These are phyloP conservation scores for Sesia bembeciformis DNA, from an alignment of 2,888 invertebrate species.

Conservation along the genomic window DNA sequence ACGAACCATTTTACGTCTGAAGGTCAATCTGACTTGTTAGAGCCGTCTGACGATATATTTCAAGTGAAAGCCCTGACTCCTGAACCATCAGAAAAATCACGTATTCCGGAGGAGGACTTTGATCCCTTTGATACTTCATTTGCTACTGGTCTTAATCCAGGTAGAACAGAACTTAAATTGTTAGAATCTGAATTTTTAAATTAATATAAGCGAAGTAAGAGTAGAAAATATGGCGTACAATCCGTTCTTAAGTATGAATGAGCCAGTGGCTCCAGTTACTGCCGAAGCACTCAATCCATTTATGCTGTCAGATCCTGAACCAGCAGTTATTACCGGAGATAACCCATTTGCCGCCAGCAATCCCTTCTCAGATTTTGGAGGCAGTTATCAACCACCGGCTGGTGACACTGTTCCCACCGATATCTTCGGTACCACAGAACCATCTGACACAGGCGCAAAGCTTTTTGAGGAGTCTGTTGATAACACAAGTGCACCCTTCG, in stretches of 20 bases:
- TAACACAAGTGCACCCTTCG: slow-evolving; percentile 18
- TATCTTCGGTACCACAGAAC: slow-evolving; percentile 53
- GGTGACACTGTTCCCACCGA: slow-evolving; percentile 56
- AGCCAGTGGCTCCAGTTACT: slow-evolving; percentile 68
- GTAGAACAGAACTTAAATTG: slow-evolving; percentile 83
- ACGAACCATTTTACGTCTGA: slow-evolving; percentile 30
- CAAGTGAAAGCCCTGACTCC: slow-evolving; percentile 84
- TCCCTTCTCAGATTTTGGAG: slow-evolving; percentile 78
- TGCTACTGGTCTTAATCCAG: slow-evolving; percentile 82
- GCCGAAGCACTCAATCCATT: slow-evolving; percentile 79
- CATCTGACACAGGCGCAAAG: slow-evolving; percentile 42
- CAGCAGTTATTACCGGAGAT: slow-evolving; percentile 45
- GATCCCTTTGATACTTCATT: slow-evolving; percentile 92
- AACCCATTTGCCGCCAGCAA: slow-evolving; percentile 85
- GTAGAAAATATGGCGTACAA: slow-evolving; percentile 78
- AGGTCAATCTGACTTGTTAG: slow-evolving; percentile 59
- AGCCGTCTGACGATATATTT: slow-evolving; percentile 72
- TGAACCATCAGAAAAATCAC: slow-evolving; percentile 50
- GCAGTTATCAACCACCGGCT: slow-evolving; percentile 45
- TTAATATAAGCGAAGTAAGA: slow-evolving; percentile 7
- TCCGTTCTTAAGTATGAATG: slow-evolving; percentile 86
- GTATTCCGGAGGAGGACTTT: slow-evolving; percentile 51
- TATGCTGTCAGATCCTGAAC: slow-evolving; percentile 68
- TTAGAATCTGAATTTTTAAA: slow-evolving; percentile 82
- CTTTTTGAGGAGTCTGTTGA: slow-evolving; percentile 33